Evolutionary conservation across 2,113 vertebrate species (phyloP), one percentile per base, ranked within the genome.

Genomic region (Platysteira castanea): DNA sequence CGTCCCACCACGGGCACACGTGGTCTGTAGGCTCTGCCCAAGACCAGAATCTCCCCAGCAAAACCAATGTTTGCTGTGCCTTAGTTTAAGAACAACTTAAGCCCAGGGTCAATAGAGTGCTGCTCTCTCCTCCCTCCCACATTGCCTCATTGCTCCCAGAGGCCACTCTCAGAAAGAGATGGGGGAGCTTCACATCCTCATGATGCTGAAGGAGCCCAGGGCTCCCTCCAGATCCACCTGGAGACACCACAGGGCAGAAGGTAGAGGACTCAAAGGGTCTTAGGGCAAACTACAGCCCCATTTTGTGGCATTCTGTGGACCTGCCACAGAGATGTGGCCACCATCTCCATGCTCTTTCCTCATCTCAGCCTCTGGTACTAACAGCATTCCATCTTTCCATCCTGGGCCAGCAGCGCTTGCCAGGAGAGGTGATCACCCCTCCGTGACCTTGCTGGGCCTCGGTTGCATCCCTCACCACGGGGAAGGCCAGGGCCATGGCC

Each of bases 401-500:
- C 4, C 21, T 5, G n/a, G 47, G 16, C n/a, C 82, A 70, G 71
- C 67, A 78, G 54, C 41, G 21, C 21, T 11, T 39, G 18, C 19
- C 67, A 41, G 18, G 27, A 46, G 52, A 47, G 30, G 41, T 0
- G 6, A 50, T 33, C 47, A 13, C 26, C 16, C 30, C 61, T 63
- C 16, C 24, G 11, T 0, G 3, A 69, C 61, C 57, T 15, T 5
- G 4, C 61, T n/a, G 70, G 1, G 3, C 20, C 49, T 63, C 61
- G 3, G 35, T 8, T 0, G 0, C 63, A 57, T 13, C 77, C 79
- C 57, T 23, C 13, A 7, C 5, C 1, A 4, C 0, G 2, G 39
- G 37, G n/a, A 56, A 65, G 24, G 64, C n/a, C 67, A 46, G n/a
- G 28, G 4, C 37, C 68, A 54, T 2, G 5, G 68, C 46, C 75